Conservation (phyloP, 2,797 vertebrate species). For the Bovichtus diacanthus region DNA sequence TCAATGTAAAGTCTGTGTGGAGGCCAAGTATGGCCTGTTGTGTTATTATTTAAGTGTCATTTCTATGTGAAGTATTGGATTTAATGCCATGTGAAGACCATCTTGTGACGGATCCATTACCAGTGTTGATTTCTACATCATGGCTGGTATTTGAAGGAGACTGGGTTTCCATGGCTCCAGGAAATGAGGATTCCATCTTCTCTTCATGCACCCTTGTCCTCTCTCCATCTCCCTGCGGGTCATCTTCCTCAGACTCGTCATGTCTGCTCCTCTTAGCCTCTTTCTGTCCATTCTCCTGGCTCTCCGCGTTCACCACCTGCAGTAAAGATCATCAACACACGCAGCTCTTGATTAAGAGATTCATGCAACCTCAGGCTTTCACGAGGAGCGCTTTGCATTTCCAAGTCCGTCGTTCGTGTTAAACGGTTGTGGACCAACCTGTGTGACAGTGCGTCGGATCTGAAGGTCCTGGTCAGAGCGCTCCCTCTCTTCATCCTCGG, state of each 20-base stretch:
- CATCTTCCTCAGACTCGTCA: conserved; percentile 81
- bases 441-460: conserved; percentile 94
- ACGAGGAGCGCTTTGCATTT: neutral
- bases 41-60: too few species aligned
- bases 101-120: conserved; percentile 63
- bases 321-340: neutral
- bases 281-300: conserved; percentile 92
- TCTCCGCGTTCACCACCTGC: conserved; percentile 89
- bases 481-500: conserved; percentile 86
- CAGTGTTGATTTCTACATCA: conserved; percentile 89
- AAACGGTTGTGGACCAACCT: conserved; percentile 77
- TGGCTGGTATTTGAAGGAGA: conserved; percentile 80
- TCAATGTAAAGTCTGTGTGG: neutral
- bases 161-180: conserved; percentile 81
- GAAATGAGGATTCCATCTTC: conserved; percentile 72
- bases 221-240: conserved; percentile 56
- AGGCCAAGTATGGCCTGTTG: neutral
- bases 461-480: conserved; percentile 90
- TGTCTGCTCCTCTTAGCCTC: conserved; percentile 78
- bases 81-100: neutral
- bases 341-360: neutral
- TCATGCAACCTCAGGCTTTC: neutral
- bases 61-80: neutral
- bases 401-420: neutral
- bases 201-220: conserved; percentile 64